Base-by-base conservation (phyloP, 23 tunicate genomes). In the Pegea sp. region DNA sequence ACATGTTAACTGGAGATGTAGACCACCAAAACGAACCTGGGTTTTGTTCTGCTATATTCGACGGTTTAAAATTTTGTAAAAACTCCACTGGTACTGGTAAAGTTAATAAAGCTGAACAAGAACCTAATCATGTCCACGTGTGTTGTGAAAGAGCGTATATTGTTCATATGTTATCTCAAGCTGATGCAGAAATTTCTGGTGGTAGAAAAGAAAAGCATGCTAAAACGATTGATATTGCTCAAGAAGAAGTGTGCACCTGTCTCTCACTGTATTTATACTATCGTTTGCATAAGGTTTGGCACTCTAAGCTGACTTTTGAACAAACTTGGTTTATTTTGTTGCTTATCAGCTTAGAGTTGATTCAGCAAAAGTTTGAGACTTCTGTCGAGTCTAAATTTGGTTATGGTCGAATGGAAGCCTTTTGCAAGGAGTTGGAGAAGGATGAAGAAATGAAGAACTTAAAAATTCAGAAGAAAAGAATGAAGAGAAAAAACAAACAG, bases 201-300 rank as follows among this genome's bases (percentile, higher is more conserved):
- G 65, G 74, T 2, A 71, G 64, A 28, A 78, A 59, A 33, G 93
- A 81, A 57, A 24, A 80, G 16, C 93, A 81, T 60, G 93, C 93
- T 0, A 81, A 81, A 34, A 81, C 93, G 28, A 72, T 71, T 31
- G 93, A 81, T 38, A 52, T 81, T 4, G 93, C 93, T 0, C 93
- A 81, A 56, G 93, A 81, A 44, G 93, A 81, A 62, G 93, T 81
- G 30, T 65, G 78, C 34, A 81, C 81, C 21, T 81, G 93, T 57
- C 55, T 81, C 21, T 68, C 86, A 48, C 29, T 81, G 33, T 67
- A 72, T 51, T 55, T 81, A 33, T 65, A 81, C 61, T 69, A 81
- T 48, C 65, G 93, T 11, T 56, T 81, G 1, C 81, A 81, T 42
- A 48, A 51, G 53, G 61, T 81, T 26, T 81, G 93, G 93, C 72